Evolutionary conservation across 2,113 vertebrate genomes (phyloP).

Genomic region (Camelus dromedarius): DNA sequence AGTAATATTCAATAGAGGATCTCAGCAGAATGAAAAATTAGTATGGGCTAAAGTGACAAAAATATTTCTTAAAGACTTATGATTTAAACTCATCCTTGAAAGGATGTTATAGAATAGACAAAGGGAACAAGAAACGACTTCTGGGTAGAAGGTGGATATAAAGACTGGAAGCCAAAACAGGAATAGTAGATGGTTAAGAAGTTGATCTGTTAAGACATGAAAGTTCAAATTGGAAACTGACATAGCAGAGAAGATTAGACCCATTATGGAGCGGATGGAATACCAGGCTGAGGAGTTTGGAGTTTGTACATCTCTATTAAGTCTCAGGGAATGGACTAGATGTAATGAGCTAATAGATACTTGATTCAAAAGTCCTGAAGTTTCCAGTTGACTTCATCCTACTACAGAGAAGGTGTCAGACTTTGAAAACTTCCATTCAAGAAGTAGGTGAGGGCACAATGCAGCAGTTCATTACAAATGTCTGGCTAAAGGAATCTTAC

Average conservation of each 20-base stretch:
- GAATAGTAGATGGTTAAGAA: background rate
- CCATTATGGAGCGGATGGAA: background rate
- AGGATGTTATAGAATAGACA: conserved; percentile 31
- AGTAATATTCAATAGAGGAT: conserved; percentile 27
- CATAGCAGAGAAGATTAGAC: background rate
- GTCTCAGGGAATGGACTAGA: background rate
- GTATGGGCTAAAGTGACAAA: background rate
- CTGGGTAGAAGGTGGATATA: background rate
- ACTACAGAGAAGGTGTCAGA: background rate
- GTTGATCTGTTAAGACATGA: background rate
- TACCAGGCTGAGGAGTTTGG: background rate
- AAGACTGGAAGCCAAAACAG: conserved; percentile 14
- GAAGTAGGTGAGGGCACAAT: background rate
- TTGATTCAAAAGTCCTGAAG: background rate
- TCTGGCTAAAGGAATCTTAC: background rate
- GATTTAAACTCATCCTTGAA: conserved; percentile 27
- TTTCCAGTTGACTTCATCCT: conserved; percentile 1
- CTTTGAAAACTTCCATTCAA: conserved; percentile 55
- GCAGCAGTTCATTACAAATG: background rate
- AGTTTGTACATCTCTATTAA: background rate
- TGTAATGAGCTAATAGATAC: background rate
- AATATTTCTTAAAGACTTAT: conserved; percentile 34
- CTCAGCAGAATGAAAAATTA: conserved; percentile 26
- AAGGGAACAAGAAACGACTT: conserved; percentile 30
- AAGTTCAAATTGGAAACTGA: background rate